phyloP scores from a whole-genome alignment of 2,797 vertebrate genomes.

The Sorex maritimensis region DNA sequence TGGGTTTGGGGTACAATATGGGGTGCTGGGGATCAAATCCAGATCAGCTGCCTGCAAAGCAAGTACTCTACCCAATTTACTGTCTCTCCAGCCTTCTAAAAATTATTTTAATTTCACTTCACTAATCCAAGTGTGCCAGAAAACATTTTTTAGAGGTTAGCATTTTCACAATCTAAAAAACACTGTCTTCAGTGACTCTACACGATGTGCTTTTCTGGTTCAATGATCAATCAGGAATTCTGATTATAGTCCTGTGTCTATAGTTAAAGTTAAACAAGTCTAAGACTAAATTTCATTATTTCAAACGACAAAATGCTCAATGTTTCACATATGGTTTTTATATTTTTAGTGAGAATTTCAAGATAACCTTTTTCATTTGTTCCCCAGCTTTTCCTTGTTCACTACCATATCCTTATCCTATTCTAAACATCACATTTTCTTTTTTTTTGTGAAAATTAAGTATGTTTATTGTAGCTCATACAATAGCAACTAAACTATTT shows the following conservation, averaged over 20 bases:
- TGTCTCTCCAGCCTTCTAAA: background rate
- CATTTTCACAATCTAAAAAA: conserved; percentile 13
- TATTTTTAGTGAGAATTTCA: background rate
- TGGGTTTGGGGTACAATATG: no score
- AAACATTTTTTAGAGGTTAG: conserved; percentile 36
- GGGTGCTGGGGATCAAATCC: no score
- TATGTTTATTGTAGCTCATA: background rate
- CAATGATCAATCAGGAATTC: background rate
- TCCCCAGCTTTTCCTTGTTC: conserved; percentile 12
- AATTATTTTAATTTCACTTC: conserved; percentile 42
- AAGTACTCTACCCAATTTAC: no score
- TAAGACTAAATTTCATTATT: conserved; percentile 39
- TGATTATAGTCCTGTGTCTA: conserved; percentile 10
- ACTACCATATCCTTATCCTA: background rate
- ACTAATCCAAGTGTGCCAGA: background rate
- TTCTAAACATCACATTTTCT: conserved; percentile 44
- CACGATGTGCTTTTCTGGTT: conserved; percentile 35
- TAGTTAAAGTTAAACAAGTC: conserved; percentile 15
- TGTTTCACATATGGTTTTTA: conserved; percentile 58
- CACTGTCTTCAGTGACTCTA: background rate
- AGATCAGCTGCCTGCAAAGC: no score
- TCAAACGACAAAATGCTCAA: conserved; percentile 45
- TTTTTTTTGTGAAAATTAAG: background rate
- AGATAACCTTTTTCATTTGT: conserved; percentile 25
- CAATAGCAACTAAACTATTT: background rate